Percentiles rank a stretch among this genome's conserved stretches.
Conservation (phyloP, 2,888 invertebrate species). For the Tenthredo scrophulariae region DNA sequence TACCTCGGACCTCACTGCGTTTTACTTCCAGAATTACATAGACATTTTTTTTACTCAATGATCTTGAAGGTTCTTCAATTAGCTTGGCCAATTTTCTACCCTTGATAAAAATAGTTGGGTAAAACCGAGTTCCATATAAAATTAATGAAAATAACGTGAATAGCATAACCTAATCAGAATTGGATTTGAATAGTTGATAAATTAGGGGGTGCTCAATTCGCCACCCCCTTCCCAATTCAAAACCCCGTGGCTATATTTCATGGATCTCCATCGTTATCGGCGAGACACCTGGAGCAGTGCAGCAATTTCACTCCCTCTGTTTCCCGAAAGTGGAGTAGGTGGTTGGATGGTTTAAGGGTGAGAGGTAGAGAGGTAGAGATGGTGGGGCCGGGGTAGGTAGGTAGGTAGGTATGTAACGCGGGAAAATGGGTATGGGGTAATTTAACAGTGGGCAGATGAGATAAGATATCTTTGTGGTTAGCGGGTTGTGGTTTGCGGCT, state of each 20-base stretch:
- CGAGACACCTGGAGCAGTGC: slow-evolving; percentile 64
- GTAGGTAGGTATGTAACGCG: slow-evolving; percentile 18
- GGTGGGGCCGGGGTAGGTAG: neutral
- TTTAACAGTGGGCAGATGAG: slow-evolving; percentile 69
- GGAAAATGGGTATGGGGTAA: slow-evolving; percentile 62
- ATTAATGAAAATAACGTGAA: neutral
- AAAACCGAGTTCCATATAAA: no score
- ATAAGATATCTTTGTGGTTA: slow-evolving; percentile 68
- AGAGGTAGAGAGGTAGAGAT: neutral
- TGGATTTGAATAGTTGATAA: slow-evolving; percentile 39
- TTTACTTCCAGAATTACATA: neutral
- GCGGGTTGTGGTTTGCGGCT: slow-evolving; percentile 65
- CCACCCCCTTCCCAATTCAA: no score
- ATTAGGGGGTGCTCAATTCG: neutral
- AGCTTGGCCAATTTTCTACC: neutral
- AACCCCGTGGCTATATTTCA: slow-evolving; percentile 41
- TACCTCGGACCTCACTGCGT: neutral
- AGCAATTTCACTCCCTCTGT: slow-evolving; percentile 62
- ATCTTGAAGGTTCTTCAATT: neutral
- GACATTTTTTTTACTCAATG: neutral
- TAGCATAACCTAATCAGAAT: slow-evolving; percentile 24
- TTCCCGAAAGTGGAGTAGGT: slow-evolving; percentile 48
- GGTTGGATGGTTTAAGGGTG: slow-evolving; percentile 37
- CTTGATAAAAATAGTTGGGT: neutral
- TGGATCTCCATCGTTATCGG: slow-evolving; percentile 66